Base-by-base conservation (phyloP, 2,113 vertebrate species). In the Nestor notabilis region DNA sequence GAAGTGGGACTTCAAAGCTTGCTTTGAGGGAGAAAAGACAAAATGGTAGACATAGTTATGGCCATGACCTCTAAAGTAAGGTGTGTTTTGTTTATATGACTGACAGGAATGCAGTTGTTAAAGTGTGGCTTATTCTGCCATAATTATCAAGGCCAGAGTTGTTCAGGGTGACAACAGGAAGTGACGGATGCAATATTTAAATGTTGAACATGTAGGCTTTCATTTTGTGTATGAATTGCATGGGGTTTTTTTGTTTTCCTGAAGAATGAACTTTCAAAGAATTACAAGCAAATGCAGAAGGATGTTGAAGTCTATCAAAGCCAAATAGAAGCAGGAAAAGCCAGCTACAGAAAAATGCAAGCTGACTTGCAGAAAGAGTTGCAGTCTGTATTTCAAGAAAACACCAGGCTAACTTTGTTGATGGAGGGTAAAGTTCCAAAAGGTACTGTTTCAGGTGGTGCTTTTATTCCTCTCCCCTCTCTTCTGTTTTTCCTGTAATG, bases 321-420 rank as follows among this genome's bases (percentile, higher is more conserved):
- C 6, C 98, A 99, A 41, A 92, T 99, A 20, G 98, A 99, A 78
- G 80, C 77, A 0, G 98, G 99, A 97, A 99, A 98, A 86, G 82
- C 82, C 1, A 98, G 83, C 43, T 98, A 97, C 93, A 98, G 82
- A 89, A 98, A 98, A 95, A 99, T 99, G 98, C 98, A 99, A 93
- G 53, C 65, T 23, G 99, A 99, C 71, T 98, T 99, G 55, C 99
- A 99, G 75, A 99, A 98, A 94, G 99, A 99, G 74, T 95, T 99
- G 53, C 98, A 98, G 4, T 96, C 95, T 24, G 98, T 96, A 10
- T 99, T 99, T 90, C 97, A 98, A 47, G 99, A 99, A 97, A 99
- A 99, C 94, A 92, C 97, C n/a, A 99, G 98, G 66, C 98, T 99
- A 19, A 98, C 95, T 6, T 86, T 97, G 13, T 95, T 99, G 65